phyloP scores from a whole-genome alignment of 2,113 vertebrate genomes.

The Scomber colias region DNA sequence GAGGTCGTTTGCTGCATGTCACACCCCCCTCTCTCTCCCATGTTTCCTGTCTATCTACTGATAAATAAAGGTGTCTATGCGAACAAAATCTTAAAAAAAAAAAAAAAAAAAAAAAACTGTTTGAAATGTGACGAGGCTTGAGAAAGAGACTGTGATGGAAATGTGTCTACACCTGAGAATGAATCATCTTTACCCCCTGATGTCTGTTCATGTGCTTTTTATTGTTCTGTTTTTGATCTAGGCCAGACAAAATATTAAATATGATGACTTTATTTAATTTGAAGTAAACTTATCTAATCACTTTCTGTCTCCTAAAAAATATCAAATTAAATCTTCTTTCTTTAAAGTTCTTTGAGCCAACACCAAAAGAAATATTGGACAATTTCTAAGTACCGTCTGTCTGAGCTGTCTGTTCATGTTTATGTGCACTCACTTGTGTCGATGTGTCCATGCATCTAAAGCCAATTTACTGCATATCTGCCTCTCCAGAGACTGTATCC shows the following conservation, averaged over 20 bases:
- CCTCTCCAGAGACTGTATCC: slow-evolving; percentile 2
- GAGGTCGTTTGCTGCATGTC: too few relatives aligned
- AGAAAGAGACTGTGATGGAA: not conserved
- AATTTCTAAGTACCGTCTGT: slow-evolving; percentile 1
- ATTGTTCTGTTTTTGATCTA: too few relatives aligned
- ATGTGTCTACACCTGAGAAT: not conserved
- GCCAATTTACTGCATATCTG: not conserved
- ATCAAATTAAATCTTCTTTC: not conserved
- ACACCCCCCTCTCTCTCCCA: too few relatives aligned
- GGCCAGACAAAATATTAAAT: not conserved
- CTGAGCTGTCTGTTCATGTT: not conserved
- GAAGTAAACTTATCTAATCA: not conserved
- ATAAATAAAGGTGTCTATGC: too few relatives aligned
- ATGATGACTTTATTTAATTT: not conserved
- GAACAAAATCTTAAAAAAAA: not conserved
- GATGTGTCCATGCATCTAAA: not conserved
- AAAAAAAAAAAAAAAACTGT: slow-evolving; percentile 7
- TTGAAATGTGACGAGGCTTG: not conserved
- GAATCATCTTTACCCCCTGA: slow-evolving; percentile 4
- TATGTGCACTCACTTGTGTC: not conserved
- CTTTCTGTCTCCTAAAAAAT: not conserved
- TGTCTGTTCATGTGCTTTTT: not conserved
- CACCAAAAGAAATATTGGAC: not conserved
- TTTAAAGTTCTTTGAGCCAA: not conserved
- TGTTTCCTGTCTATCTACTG: too few relatives aligned